Percentiles rank a stretch among this genome's conserved stretches.
phyloP scores from a whole-genome alignment of 2,797 vertebrate species.

The Thamnophis elegans region DNA sequence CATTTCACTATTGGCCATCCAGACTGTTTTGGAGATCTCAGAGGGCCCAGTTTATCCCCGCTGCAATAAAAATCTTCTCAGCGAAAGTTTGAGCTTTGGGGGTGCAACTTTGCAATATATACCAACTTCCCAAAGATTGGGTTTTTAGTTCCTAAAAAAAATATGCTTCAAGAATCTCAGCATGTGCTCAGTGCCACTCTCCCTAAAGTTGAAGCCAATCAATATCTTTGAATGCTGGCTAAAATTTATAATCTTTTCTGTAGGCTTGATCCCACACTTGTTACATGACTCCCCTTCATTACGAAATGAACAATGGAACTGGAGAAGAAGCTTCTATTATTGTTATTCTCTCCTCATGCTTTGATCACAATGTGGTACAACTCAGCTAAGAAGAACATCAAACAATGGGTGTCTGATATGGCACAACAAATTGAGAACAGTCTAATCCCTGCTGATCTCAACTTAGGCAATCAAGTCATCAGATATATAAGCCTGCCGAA shows the following conservation, averaged over 20 bases:
- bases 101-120: background rate
- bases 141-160: background rate
- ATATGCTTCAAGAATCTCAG: background rate
- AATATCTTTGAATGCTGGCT: background rate
- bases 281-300: background rate
- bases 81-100: background rate
- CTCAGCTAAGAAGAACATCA: background rate
- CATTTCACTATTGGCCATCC: background rate
- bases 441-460: background rate
- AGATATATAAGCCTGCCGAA: constrained; percentile 18
- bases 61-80: background rate
- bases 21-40: background rate
- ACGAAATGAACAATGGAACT: background rate
- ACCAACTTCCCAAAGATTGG: background rate
- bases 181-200: background rate
- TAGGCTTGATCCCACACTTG: background rate
- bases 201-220: background rate
- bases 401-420: background rate
- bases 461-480: constrained; percentile 12
- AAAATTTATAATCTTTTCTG: background rate
- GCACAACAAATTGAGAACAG: constrained; percentile 6
- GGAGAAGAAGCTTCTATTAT: background rate
- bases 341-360: background rate
- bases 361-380: background rate
- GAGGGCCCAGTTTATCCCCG: background rate